Evolutionary conservation across 2,113 vertebrate genomes (phyloP).

Genomic region (Ptilonorhynchus violaceus): DNA sequence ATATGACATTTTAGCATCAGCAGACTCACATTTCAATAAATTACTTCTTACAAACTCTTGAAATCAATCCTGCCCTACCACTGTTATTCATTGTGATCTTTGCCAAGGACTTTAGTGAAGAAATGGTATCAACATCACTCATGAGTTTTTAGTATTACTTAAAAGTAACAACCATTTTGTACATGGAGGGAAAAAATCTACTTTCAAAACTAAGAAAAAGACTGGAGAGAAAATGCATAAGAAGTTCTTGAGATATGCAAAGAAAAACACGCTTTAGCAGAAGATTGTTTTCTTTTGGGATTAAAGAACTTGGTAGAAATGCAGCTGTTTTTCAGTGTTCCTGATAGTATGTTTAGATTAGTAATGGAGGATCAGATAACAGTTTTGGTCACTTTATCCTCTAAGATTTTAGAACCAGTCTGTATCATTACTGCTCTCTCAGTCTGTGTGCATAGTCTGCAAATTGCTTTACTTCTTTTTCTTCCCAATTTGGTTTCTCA

Average conservation of each 20-base stretch:
- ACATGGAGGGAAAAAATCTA: fast-evolving
- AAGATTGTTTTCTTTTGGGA: neutral
- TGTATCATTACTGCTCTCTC: neutral
- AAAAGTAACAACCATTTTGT: neutral
- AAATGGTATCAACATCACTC: neutral
- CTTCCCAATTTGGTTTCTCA: neutral
- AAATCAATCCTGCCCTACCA: neutral
- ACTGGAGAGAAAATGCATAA: neutral
- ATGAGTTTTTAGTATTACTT: neutral
- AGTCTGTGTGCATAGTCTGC: neutral
- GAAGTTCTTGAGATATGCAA: neutral
- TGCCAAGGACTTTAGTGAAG: neutral
- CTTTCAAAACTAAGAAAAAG: neutral
- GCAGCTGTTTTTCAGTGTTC: neutral
- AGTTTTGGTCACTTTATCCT: neutral
- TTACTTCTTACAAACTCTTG: neutral
- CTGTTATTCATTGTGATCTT: neutral
- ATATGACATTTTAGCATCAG: neutral
- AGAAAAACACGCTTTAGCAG: neutral
- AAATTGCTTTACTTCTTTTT: neutral
- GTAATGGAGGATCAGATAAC: neutral
- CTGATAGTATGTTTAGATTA: neutral
- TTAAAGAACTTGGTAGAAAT: neutral
- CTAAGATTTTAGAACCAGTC: neutral
- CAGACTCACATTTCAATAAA: neutral